Evolutionary conservation across 2,797 vertebrate genomes (phyloP), one percentile per base, ranked within the genome.

Genomic region (Rhincodon typus): DNA sequence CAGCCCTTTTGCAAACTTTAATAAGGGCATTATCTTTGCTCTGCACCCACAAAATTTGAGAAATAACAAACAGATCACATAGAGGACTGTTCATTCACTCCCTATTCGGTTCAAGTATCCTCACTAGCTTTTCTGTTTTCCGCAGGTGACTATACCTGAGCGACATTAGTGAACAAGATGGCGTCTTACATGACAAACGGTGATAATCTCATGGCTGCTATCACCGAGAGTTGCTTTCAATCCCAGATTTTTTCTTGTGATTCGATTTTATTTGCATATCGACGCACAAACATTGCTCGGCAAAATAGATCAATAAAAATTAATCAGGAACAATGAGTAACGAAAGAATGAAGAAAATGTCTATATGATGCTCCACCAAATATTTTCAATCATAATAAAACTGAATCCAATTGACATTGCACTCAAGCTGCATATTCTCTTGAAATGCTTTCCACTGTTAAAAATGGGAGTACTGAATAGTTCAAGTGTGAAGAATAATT

Each of bases 401-500:
- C 69, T 77, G 46, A 95, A 95, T 77, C 30, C 69, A 74, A 74
- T 95, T 53, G n/a, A 53, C 30, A 53, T n/a, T 74, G 30, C 42
- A 50, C 67, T 70, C 38, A 50, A 34, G 42, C 46, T 72, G 38
- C 69, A 53, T 27, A 74, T 72, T 57, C 6, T 74, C 12, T 30
- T 46, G 69, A 53, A 95, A 95, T 72, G 94, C 27, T 77, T 53
- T 57, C 15, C 42, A 25, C 94, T 74, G 94, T 46, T 72, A 53
- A 72, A 74, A 95, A 53, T 30, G 42, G 70, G 70, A 95, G 15
- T 74, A 42, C 50, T 53, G 69, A 74, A 34, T 77, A 67, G 90
- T 93, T 93, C 62, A 74, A 95, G 94, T 95, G 69, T 57, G 70
- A 95, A 66, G n/a, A 42, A 69, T 93, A 93, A 93, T 93, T 93